phyloP scores from a whole-genome alignment of 2,113 vertebrate genomes.

The Trichomycterus rosablanca region DNA sequence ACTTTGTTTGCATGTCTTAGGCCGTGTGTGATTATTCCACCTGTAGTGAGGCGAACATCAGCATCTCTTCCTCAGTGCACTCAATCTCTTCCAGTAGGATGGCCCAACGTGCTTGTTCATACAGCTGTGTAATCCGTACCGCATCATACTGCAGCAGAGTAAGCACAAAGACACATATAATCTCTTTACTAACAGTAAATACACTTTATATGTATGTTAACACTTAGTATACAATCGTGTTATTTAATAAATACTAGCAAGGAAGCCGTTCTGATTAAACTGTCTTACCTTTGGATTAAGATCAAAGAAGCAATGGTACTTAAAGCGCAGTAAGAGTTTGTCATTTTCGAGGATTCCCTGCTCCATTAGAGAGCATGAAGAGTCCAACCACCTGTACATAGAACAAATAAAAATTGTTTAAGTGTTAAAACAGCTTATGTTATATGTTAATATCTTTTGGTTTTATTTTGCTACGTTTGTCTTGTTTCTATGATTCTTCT shows the following conservation, averaged over 20 bases:
- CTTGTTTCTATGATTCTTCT: background rate
- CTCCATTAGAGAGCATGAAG: constrained; percentile 93
- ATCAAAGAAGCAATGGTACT: constrained; percentile 97
- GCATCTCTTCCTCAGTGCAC: constrained; percentile 96
- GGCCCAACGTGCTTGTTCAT: constrained; percentile 93
- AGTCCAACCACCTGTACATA: constrained; percentile 87
- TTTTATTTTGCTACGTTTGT: background rate
- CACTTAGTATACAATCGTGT: too few species aligned
- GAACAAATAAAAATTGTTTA: background rate
- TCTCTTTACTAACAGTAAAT: background rate
- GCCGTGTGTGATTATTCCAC: constrained; percentile 48
- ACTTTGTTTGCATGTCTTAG: background rate
- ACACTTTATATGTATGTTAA: background rate
- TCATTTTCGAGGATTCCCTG: constrained; percentile 86
- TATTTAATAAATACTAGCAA: too few species aligned
- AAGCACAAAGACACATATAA: background rate
- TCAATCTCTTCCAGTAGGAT: constrained; percentile 93
- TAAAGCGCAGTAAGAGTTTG: constrained; percentile 85
- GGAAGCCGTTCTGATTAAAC: too few species aligned
- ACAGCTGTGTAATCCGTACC: constrained; percentile 91
- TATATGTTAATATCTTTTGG: background rate
- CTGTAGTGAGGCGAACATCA: constrained; percentile 95
- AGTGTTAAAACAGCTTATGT: background rate
- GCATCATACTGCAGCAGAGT: constrained; percentile 80
- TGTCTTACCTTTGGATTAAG: constrained; percentile 89